phyloP scores from a whole-genome alignment of 2,888 invertebrate genomes.

The Drosophila melanosoma region DNA sequence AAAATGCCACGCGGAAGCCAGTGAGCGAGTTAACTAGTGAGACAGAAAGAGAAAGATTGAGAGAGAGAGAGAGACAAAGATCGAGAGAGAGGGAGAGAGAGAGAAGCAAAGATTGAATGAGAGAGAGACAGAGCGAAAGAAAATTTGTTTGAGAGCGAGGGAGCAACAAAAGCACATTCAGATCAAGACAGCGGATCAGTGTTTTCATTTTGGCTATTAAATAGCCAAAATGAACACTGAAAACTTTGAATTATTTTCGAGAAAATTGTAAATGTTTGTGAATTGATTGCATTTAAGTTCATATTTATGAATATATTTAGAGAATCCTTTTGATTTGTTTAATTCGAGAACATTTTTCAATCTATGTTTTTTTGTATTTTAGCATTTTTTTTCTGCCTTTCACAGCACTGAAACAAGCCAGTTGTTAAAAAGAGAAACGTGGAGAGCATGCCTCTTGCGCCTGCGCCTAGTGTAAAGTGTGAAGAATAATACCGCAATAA shows the following conservation, averaged over 20 bases:
- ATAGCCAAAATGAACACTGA: neutral
- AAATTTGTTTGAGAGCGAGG: neutral
- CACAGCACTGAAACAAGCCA: neutral
- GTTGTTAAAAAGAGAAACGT: slow-evolving; percentile 4
- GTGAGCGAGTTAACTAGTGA: slow-evolving; percentile 21
- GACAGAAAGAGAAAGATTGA: slow-evolving; percentile 1
- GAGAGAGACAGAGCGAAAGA: slow-evolving; percentile 4
- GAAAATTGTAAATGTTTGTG: neutral
- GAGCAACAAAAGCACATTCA: slow-evolving; percentile 2
- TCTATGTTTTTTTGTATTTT: neutral
- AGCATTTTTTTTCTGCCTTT: neutral
- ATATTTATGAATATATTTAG: neutral
- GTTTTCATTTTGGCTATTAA: slow-evolving; percentile 4
- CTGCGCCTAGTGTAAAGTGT: slow-evolving; percentile 49
- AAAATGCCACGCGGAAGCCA: slow-evolving; percentile 74
- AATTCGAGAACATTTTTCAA: neutral
- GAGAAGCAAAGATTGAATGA: neutral
- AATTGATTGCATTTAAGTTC: neutral
- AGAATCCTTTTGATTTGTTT: neutral
- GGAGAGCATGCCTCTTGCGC: slow-evolving; percentile 32
- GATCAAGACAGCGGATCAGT: slow-evolving; percentile 10
- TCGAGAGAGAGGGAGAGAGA: neutral
- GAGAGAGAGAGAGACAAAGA: neutral
- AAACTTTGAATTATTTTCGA: neutral
- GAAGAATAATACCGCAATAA: slow-evolving; percentile 37